A percentile compares a stretch with the other conserved stretches of the same genome.
These are phyloP conservation scores for Tupaia chinensis DNA, from an alignment of 2,113 vertebrate genomes.

Conservation along the genomic window DNA sequence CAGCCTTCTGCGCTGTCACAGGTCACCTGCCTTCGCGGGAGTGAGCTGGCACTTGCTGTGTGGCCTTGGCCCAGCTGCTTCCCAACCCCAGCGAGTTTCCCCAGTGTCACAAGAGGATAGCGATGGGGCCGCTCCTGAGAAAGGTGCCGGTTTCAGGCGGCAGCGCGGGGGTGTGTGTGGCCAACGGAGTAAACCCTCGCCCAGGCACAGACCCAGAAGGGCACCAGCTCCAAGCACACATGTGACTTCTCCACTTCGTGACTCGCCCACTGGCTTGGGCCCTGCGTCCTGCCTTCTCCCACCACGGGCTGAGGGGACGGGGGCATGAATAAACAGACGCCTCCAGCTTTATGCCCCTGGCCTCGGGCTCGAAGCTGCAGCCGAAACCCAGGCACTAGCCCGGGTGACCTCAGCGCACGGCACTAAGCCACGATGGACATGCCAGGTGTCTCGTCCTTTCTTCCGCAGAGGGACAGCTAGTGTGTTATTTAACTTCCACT, in stretches of 20 bases:
- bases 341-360: no score
- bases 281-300: accelerated
- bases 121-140: not conserved
- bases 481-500: not conserved
- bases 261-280: not conserved
- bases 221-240: accelerated
- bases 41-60: accelerated
- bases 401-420: no score
- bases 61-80: not conserved
- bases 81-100: not conserved
- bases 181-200: no score
- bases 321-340: no score
- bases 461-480: not conserved
- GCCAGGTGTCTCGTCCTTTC: accelerated
- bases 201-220: not conserved
- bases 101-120: not conserved
- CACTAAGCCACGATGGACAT: no score
- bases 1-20: not conserved
- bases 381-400: no score
- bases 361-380: no score
- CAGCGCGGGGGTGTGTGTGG: no score
- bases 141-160: not conserved
- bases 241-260: no score
- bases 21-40: accelerated
- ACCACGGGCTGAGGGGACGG: no score